Conservation (phyloP, 53 echinoderm and acorn worm genomes). For the Echinarachnius parma region DNA sequence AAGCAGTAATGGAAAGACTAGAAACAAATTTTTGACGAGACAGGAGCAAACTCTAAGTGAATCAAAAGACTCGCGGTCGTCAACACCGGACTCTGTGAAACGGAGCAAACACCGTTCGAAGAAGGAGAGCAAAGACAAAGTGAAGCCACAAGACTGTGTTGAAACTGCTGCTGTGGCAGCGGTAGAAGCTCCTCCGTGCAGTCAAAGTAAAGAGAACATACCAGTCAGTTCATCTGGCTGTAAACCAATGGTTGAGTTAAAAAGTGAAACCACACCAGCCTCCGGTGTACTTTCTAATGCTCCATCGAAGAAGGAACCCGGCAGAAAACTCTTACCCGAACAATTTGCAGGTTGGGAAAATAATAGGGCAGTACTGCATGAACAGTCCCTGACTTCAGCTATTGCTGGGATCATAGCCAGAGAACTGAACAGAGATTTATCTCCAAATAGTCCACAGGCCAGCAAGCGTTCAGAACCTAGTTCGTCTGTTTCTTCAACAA, state of each 20-base stretch:
- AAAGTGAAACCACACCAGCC: constrained; percentile 21
- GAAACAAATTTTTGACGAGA: constrained; percentile 5
- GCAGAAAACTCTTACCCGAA: constrained; percentile 4
- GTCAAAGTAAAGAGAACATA: constrained; percentile 13
- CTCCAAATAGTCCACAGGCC: neutral
- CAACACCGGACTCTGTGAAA: constrained; percentile 34
- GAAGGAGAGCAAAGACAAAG: constrained; percentile 24
- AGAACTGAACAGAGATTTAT: constrained; percentile 52
- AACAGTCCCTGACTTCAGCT: constrained; percentile 47
- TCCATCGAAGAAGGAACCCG: constrained; percentile 21
- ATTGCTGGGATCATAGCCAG: constrained; percentile 64
- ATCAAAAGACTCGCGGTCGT: constrained; percentile 32
- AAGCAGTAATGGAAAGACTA: constrained; percentile 1
- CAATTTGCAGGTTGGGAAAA: constrained; percentile 7
- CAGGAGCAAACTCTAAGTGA: constrained; percentile 38
- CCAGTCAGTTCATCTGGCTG: neutral
- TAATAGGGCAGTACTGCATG: neutral
- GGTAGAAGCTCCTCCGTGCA: neutral
- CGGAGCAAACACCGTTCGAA: constrained; percentile 12
- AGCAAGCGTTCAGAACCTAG: constrained; percentile 10
- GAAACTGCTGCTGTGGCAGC: neutral
- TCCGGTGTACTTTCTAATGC: constrained; percentile 1
- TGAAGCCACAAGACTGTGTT: no score
- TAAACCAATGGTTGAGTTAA: constrained; percentile 40
- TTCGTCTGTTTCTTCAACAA: neutral